These are phyloP conservation scores for Chrysodeixis includens DNA, from an alignment of 2,888 invertebrate species.

Conservation along the genomic window DNA sequence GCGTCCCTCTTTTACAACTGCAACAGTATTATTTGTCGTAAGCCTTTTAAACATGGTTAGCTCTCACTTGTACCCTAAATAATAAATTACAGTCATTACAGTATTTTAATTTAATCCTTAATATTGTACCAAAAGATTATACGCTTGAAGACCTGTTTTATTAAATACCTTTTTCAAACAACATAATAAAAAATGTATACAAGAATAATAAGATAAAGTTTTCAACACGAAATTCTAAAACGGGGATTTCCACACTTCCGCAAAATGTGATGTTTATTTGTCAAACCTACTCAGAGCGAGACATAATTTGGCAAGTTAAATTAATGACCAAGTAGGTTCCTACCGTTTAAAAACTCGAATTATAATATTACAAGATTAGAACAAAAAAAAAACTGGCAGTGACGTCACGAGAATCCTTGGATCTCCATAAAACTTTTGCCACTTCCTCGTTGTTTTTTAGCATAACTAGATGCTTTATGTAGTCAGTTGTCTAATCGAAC, in stretches of 20 bases:
- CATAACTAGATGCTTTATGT: slow-evolving; percentile 62
- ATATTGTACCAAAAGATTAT: no score
- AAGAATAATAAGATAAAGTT: neutral
- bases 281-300: slow-evolving; percentile 25
- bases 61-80: no score
- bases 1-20: no score
- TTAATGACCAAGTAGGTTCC: slow-evolving; percentile 36
- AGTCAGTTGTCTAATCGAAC: slow-evolving; percentile 61
- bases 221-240: neutral
- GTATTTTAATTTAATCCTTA: no score
- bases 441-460: slow-evolving; percentile 75
- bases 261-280: slow-evolving; percentile 13
- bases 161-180: no score
- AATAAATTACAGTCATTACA: no score
- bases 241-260: neutral
- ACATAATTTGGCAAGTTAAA: slow-evolving; percentile 43
- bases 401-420: slow-evolving; percentile 70
- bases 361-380: slow-evolving; percentile 36
- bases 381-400: slow-evolving; percentile 57
- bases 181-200: no score
- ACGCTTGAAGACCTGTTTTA: no score
- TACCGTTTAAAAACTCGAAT: slow-evolving; percentile 28
- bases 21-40: no score
- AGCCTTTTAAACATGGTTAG: no score
- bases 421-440: slow-evolving; percentile 68